A percentile compares a stretch with the other conserved stretches of the same genome.
Conservation (phyloP, 2,888 invertebrate genomes). For the Lochmaea crataegi region DNA sequence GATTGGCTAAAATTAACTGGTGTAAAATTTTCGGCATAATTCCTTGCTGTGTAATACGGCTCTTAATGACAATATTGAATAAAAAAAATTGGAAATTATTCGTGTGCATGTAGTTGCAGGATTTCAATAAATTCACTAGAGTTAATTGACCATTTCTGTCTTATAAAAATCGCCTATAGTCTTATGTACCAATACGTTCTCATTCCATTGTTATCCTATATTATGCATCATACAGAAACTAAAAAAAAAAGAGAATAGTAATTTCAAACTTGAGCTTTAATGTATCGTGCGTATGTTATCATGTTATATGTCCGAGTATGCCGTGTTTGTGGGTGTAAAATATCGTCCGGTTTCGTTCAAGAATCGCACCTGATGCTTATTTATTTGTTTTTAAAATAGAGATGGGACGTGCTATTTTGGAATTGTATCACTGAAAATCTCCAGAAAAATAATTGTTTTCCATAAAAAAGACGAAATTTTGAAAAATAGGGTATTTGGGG, state of each 20-base stretch:
- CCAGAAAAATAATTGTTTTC: neutral
- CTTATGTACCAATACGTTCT: neutral
- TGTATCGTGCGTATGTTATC: constrained; percentile 56
- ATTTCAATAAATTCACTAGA: no score
- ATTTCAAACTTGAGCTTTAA: constrained; percentile 52
- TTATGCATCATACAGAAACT: neutral
- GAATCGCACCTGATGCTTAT: constrained; percentile 45
- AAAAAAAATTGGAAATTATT: no score
- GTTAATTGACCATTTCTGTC: no score
- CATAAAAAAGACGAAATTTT: no score
- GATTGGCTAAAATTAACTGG: no score
- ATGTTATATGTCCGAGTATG: constrained; percentile 51
- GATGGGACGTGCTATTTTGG: neutral
- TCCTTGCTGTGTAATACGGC: no score
- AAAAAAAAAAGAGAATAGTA: constrained; percentile 35
- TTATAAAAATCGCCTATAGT: neutral
- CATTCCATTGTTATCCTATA: neutral
- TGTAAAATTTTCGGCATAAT: no score
- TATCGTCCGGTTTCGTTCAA: constrained; percentile 45
- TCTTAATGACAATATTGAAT: no score
- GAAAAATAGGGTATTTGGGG: neutral
- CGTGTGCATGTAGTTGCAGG: no score
- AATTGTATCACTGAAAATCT: neutral
- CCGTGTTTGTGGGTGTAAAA: constrained; percentile 56
- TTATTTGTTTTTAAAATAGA: constrained; percentile 44